These are phyloP conservation scores for Caenorhabditis zanzibari DNA, from an alignment of 2,888 invertebrate species.

Conservation along the genomic window DNA sequence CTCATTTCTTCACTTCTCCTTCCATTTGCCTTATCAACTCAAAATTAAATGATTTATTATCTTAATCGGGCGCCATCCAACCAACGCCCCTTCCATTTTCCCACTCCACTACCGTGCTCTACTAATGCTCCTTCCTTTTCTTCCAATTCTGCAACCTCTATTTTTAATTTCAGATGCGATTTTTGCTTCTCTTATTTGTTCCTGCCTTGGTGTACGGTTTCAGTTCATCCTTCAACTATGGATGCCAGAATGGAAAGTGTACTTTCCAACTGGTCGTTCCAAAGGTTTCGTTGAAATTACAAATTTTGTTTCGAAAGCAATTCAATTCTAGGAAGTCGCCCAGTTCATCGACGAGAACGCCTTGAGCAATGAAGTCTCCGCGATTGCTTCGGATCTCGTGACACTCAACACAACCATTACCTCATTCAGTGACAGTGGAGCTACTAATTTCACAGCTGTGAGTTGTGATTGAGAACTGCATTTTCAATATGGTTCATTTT, in stretches of 20 bases:
- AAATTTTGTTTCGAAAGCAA: not conserved
- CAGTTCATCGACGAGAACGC: constrained; percentile 28
- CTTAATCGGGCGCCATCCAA: constrained; percentile 57
- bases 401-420: constrained; percentile 22
- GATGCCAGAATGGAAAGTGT: constrained; percentile 44
- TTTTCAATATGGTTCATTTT: too few species aligned
- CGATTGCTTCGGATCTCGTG: not conserved
- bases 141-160: not conserved
- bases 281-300: constrained; percentile 9
- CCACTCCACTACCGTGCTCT: constrained; percentile 12
- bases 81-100: constrained; percentile 48
- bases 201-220: constrained; percentile 39
- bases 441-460: constrained; percentile 23
- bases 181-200: constrained; percentile 42
- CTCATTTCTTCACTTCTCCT: constrained; percentile 20
- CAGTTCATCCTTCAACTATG: constrained; percentile 53
- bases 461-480: too few species aligned
- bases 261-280: constrained; percentile 54
- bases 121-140: constrained; percentile 13
- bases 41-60: constrained; percentile 59
- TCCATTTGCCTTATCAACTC: constrained; percentile 48
- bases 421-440: not conserved
- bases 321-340: constrained; percentile 43
- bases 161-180: constrained; percentile 43
- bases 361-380: constrained; percentile 1